Evolutionary conservation across 1,140 invertebrate genomes (phyloP), one percentile per base, ranked within the genome.

Genomic region (Drosophila chauvacae): DNA sequence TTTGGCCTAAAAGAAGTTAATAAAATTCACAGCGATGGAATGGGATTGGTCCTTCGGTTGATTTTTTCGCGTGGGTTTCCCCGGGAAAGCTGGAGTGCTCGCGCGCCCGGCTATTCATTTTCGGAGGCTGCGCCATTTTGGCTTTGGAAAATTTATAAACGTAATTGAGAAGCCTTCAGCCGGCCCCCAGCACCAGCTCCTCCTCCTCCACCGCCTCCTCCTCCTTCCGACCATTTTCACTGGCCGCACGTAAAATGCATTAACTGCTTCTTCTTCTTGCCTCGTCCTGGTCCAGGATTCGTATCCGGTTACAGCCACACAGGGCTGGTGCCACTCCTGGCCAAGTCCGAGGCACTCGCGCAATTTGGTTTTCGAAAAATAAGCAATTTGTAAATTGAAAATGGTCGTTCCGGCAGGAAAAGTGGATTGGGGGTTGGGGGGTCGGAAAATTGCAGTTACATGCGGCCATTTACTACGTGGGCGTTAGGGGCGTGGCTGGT

Each of bases 311-410:
- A 72, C 69, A 72, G 69, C 18, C 51, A 55, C 48, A 37, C 53
- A 39, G 53, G 63, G 48, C 48, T 61, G 48, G 9, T 41, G 63
- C 33, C 51, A 35, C 35, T 74, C 69, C 61, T 41, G 57, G 53
- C 81, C 73, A 78, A 81, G 84, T 77, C 84, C 80, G 76, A 90
- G 86, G 84, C 83, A 87, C 83, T 87, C 77, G 83, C 77, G 83
- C 83, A 87, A 87, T 87, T 87, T 87, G 83, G 83, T 81, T 87
- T 87, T 83, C 77, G 78, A 90, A 90, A 90, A 90, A 90, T 90
- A 90, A 90, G 85, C 85, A 90, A 90, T 90, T 90, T 90, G 86
- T 90, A 90, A 90, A 90, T 90, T 90, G 85, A 90, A 90, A 90
- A 85, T 81, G 85, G 70, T 72, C 59, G 78, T 79, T 78, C 47